Evolutionary conservation across 2,888 invertebrate genomes (phyloP).

Genomic region (Pristionchus fissidentatus): DNA sequence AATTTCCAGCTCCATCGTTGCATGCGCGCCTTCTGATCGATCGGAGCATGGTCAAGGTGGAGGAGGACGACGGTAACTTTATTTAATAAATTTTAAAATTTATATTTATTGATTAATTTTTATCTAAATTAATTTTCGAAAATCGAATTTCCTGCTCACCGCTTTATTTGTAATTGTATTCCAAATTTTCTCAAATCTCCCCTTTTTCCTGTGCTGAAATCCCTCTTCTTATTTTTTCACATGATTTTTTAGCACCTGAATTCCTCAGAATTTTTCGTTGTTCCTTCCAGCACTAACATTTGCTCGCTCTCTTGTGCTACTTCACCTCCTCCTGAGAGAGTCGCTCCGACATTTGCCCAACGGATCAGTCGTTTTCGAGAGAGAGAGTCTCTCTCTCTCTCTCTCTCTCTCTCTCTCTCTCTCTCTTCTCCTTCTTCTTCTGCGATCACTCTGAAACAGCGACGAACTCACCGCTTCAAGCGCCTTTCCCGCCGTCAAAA

Average conservation of each 20-base stretch:
- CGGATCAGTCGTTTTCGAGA: constrained; percentile 39
- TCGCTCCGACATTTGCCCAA: constrained; percentile 27
- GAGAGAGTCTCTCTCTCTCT: constrained; percentile 2
- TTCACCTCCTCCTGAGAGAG: neutral
- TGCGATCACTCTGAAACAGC: neutral
- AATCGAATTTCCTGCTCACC: neutral
- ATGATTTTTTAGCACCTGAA: neutral
- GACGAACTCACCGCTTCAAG: neutral
- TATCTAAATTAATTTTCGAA: neutral
- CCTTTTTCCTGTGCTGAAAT: neutral
- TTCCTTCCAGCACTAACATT: neutral
- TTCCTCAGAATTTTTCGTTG: neutral
- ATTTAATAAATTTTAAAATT: too few relatives aligned
- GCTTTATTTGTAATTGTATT: neutral
- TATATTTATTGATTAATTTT: neutral
- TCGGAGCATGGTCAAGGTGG: neutral
- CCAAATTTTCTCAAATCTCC: neutral
- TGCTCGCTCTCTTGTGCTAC: constrained; percentile 3
- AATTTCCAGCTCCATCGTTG: neutral
- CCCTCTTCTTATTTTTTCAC: neutral
- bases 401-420: constrained; percentile 25
- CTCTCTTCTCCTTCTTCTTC: constrained; percentile 7
- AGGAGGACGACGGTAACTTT: constrained; percentile 5
- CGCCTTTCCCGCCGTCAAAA: constrained; percentile 25
- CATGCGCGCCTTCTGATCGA: neutral